Base-by-base conservation (phyloP, 2,797 vertebrate genomes). In the Alfaro cultratus region DNA sequence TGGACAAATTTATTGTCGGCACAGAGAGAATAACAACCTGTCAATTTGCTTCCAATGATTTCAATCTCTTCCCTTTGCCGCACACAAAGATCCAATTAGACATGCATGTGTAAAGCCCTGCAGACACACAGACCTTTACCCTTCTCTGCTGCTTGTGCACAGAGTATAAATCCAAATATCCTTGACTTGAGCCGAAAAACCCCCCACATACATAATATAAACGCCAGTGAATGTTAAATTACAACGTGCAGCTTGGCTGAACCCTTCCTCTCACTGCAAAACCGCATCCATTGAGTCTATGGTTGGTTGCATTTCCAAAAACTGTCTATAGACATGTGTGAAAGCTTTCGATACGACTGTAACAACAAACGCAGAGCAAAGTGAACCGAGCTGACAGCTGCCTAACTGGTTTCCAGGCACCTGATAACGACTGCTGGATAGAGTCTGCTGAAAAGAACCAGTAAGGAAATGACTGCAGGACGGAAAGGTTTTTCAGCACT, bases 11-110 rank as follows among this genome's bases (percentile, higher is more conserved):
- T 91, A 92, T 87, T 90, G 84, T 67, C 76, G 77, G 78, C 76
- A 86, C 74, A 87, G 71, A 76, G 80, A 80, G 83, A 94, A 91
- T 85, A 62, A 83, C 74, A 87, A 81, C 78, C 85, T 84, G 88
- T 93, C 89, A 81, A 60, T 78, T 72, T 43, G 67, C 83, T 81
- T 86, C 60, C 72, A 77, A 67, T 85, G 84, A 89, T 85, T 88
- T 85, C 80, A 11, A 72, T 8, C 80, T 64, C 51, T 77, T 57
- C 31, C 21, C 74, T 77, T 12, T 55, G 26, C 29, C 53, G 21
- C 60, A 51, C 71, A 70, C 43, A 72, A 34, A 51, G 71, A 74
- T 41, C n/a, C 39, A 39, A 39, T 16, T 77, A 82, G 34, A 79
- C 26, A 43, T 10, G 15, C 36, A 78, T 9, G 2, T 29, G 15